These are phyloP conservation scores for Pelobates fuscus DNA, from an alignment of 2,113 vertebrate species.

Conservation along the genomic window DNA sequence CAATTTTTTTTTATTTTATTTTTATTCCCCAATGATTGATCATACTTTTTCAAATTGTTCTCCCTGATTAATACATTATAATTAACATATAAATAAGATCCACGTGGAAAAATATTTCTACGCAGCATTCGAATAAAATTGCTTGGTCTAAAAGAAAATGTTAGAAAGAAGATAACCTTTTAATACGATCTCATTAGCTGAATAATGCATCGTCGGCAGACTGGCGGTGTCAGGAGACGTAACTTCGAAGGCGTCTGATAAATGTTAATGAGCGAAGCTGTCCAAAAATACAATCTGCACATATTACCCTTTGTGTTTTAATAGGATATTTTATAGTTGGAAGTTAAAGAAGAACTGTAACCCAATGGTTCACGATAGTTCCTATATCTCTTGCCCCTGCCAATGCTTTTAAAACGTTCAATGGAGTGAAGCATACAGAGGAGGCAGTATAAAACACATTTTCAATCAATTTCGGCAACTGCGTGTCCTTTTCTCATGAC, in stretches of 20 bases:
- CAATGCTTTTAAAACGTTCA: no score
- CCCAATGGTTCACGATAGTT: no score
- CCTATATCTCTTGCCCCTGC: no score
- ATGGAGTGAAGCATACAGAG: no score
- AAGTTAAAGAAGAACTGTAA: no score
- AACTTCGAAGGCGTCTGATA: slow-evolving; percentile 17
- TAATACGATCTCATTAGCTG: slow-evolving; percentile 12
- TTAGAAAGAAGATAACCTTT: slow-evolving; percentile 13
- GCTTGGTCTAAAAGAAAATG: background rate
- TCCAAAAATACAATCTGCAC: background rate
- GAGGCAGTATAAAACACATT: no score
- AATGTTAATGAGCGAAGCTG: slow-evolving; percentile 25
- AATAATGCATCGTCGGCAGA: background rate
- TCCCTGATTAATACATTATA: background rate
- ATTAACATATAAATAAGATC: slow-evolving; percentile 7
- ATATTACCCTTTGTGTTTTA: background rate
- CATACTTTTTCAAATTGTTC: background rate
- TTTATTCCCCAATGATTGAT: no score
- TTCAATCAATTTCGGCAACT: no score
- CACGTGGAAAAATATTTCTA: background rate
- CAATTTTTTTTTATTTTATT: no score
- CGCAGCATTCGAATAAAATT: no score
- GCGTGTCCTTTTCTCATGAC: no score
- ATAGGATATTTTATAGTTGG: background rate
- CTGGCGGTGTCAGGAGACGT: background rate